phyloP scores from a whole-genome alignment of 2,113 vertebrate species.

The Callipepla californica region DNA sequence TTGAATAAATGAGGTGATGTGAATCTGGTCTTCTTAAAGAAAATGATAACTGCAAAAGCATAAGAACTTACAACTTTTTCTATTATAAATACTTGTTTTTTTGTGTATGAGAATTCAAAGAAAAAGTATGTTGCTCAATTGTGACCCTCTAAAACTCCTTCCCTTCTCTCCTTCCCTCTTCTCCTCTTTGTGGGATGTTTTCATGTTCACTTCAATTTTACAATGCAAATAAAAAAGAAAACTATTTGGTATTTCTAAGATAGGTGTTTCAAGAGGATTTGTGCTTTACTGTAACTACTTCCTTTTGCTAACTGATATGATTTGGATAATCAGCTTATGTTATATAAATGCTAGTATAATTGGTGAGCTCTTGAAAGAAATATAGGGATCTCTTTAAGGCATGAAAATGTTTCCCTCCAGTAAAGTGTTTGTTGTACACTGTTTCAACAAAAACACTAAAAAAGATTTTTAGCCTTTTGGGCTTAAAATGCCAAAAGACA shows the following conservation, averaged over 20 bases:
- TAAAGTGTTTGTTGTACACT: not conserved
- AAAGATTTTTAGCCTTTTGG: not conserved
- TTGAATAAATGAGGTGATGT: not conserved
- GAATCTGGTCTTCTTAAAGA: not conserved
- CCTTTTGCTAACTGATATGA: not conserved
- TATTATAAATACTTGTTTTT: not conserved
- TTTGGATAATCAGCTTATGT: not conserved
- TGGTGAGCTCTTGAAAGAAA: not conserved
- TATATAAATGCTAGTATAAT: not conserved
- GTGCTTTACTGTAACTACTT: not conserved
- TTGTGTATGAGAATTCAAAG: not conserved
- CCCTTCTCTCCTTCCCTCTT: not conserved
- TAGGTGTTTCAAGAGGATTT: not conserved
- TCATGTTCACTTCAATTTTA: not conserved
- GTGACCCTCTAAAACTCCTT: not conserved
- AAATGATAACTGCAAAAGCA: not conserved
- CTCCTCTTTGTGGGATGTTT: not conserved
- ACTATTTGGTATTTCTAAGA: not conserved
- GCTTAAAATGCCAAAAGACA: not conserved
- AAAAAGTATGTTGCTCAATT: not conserved
- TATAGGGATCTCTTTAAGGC: not conserved
- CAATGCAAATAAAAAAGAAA: not conserved
- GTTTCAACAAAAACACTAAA: not conserved
- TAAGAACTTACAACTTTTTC: constrained; percentile 3
- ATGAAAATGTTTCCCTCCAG: not conserved